Conservation (phyloP, 2,888 invertebrate species). For the Drosophila paracracens region DNA sequence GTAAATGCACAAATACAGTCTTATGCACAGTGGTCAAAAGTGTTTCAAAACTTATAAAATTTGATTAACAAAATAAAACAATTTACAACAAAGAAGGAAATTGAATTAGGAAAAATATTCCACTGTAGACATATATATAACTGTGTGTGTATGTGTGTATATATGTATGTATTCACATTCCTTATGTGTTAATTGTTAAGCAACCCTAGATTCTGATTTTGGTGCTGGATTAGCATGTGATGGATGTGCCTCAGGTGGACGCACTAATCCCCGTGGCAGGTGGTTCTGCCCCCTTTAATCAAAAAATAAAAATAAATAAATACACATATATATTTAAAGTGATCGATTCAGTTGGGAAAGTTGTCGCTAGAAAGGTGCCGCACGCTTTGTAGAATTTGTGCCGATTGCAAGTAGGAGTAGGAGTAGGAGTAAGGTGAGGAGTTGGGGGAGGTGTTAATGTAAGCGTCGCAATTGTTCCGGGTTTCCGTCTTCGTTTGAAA, state of each 20-base stretch:
- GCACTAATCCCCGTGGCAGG: constrained; percentile 51
- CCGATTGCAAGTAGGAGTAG: background rate
- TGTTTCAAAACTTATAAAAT: background rate
- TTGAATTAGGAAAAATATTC: background rate
- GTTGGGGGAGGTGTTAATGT: background rate
- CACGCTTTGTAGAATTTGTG: background rate
- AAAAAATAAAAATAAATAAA: constrained; percentile 3
- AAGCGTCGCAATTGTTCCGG: constrained; percentile 9
- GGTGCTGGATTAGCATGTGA: constrained; percentile 53
- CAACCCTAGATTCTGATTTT: constrained; percentile 26
- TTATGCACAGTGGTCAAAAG: background rate
- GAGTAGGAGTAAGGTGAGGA: background rate
- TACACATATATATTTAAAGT: background rate
- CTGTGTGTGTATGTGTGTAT: background rate
- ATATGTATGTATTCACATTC: background rate
- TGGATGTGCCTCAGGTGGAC: constrained; percentile 63
- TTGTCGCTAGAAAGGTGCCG: constrained; percentile 5
- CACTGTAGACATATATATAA: background rate
- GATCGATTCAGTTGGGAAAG: constrained; percentile 32
- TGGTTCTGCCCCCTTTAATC: constrained; percentile 11
- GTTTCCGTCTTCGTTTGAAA: constrained; percentile 22
- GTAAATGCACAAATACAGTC: background rate
- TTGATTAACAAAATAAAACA: background rate
- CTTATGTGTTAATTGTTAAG: background rate
- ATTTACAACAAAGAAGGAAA: background rate